A percentile compares a stretch with the other conserved stretches of the same genome.
These are phyloP conservation scores for Eupleurogrammus muticus DNA, from an alignment of 2,797 vertebrate species.

Conservation along the genomic window DNA sequence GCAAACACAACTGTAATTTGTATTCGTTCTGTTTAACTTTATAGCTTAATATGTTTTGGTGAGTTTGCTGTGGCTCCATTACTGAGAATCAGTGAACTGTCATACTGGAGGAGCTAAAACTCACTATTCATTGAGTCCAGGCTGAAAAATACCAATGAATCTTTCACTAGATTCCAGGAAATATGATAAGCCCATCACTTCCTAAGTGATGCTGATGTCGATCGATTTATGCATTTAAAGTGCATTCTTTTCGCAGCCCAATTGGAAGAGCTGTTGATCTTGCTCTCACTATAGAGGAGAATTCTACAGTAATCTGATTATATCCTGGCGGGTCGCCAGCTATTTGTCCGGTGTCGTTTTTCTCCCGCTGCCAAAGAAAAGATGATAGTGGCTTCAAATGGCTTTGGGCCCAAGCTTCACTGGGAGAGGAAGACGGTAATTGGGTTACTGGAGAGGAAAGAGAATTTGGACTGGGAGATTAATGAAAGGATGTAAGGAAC, in stretches of 20 bases:
- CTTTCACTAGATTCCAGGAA: slow-evolving; percentile 42
- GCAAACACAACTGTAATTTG: no score
- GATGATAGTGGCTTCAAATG: slow-evolving; percentile 57
- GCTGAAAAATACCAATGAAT: slow-evolving; percentile 42
- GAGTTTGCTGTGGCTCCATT: not conserved
- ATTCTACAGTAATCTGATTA: slow-evolving; percentile 62
- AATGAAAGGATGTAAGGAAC: slow-evolving; percentile 35
- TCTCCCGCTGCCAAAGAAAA: slow-evolving; percentile 44
- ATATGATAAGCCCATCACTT: slow-evolving; percentile 64
- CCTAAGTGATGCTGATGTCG: slow-evolving; percentile 56
- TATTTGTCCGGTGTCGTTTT: slow-evolving; percentile 56
- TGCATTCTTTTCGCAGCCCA: slow-evolving; percentile 51
- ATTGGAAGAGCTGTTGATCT: slow-evolving; percentile 49
- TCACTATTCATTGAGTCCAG: slow-evolving; percentile 11
- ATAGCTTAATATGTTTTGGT: not conserved
- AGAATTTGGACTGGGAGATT: slow-evolving; percentile 37
- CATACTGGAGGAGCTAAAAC: not conserved
- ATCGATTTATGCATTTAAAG: slow-evolving; percentile 64
- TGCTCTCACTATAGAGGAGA: slow-evolving; percentile 47
- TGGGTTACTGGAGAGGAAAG: slow-evolving; percentile 42
- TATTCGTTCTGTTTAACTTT: no score
- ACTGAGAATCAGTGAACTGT: not conserved
- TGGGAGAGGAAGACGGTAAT: slow-evolving; percentile 52
- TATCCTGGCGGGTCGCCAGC: slow-evolving; percentile 49
- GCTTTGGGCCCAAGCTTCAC: slow-evolving; percentile 40